Evolutionary conservation across 2,113 vertebrate genomes (phyloP).

Genomic region (Phalacrocorax aristotelis): DNA sequence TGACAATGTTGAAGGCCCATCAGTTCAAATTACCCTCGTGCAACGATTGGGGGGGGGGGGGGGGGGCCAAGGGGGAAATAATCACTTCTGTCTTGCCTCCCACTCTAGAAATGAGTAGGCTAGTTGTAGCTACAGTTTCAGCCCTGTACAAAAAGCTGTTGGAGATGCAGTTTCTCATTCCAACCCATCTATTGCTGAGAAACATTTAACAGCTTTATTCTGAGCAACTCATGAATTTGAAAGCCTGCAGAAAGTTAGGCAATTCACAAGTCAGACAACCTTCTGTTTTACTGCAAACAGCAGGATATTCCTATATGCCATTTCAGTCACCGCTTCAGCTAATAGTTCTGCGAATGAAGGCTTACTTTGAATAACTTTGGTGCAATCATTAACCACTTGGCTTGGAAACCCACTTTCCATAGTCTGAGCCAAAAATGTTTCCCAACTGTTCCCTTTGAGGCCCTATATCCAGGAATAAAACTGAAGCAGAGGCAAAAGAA

Average conservation of each 20-base stretch:
- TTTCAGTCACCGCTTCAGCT: slow-evolving; percentile 15
- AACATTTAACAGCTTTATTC: not conserved
- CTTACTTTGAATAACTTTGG: slow-evolving; percentile 50
- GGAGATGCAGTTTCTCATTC: not conserved
- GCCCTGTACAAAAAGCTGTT: not conserved
- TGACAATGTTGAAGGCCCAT: not conserved
- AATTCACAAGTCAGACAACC: slow-evolving; percentile 3
- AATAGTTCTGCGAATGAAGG: slow-evolving; percentile 46
- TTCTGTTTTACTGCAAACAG: slow-evolving; percentile 26
- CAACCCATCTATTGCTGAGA: not conserved
- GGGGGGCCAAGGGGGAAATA: no score
- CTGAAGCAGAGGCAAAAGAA: not conserved
- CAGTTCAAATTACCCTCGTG: not conserved
- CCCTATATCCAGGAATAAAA: slow-evolving; percentile 48
- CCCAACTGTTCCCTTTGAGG: slow-evolving; percentile 53
- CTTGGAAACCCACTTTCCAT: slow-evolving; percentile 56
- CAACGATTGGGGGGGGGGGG: not conserved
- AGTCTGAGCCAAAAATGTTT: slow-evolving; percentile 56
- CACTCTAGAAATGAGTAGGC: not conserved
- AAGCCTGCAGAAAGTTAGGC: not conserved
- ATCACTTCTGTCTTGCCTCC: not conserved
- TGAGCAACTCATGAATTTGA: slow-evolving; percentile 6
- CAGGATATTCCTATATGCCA: slow-evolving; percentile 43
- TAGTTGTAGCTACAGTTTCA: not conserved
- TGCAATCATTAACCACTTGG: slow-evolving; percentile 62